phyloP scores from a whole-genome alignment of 2,797 vertebrate genomes.

The Erithacus rubecula region DNA sequence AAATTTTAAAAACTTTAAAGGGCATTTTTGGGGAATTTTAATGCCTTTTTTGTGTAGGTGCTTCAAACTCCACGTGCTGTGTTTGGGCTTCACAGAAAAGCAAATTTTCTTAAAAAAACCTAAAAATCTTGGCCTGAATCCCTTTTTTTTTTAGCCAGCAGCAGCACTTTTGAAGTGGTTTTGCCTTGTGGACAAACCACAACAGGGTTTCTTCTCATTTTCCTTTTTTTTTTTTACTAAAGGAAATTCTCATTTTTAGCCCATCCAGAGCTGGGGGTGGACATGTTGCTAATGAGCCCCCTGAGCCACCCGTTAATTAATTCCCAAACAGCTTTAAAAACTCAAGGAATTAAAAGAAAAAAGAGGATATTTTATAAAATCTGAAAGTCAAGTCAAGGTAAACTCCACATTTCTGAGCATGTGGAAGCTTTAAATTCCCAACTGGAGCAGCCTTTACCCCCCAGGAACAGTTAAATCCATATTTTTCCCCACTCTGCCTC shows the following conservation, averaged over 20 bases:
- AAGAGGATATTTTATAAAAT: not conserved
- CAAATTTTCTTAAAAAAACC: not conserved
- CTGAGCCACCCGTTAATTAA: not conserved
- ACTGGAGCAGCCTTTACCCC: not conserved
- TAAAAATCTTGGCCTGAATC: not conserved
- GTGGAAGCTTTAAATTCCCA: not conserved
- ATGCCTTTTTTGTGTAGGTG: not conserved
- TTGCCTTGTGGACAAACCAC: not conserved
- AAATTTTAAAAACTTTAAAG: not conserved
- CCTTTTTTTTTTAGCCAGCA: not conserved
- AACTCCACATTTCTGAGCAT: not conserved
- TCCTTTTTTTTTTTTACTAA: not conserved
- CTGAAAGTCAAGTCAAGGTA: not conserved
- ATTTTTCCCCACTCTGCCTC: not conserved
- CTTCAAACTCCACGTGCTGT: accelerated
- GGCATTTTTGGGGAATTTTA: not conserved
- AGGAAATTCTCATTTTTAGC: not conserved
- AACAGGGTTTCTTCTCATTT: not conserved
- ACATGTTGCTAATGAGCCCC: not conserved
- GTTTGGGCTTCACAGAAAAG: accelerated
- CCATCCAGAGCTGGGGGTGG: not conserved
- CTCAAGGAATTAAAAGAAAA: not conserved
- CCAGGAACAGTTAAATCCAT: not conserved
- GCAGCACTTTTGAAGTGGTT: not conserved
- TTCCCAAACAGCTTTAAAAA: not conserved